Evolutionary conservation across 2,888 invertebrate genomes (phyloP).

Genomic region (Rapana venosa): DNA sequence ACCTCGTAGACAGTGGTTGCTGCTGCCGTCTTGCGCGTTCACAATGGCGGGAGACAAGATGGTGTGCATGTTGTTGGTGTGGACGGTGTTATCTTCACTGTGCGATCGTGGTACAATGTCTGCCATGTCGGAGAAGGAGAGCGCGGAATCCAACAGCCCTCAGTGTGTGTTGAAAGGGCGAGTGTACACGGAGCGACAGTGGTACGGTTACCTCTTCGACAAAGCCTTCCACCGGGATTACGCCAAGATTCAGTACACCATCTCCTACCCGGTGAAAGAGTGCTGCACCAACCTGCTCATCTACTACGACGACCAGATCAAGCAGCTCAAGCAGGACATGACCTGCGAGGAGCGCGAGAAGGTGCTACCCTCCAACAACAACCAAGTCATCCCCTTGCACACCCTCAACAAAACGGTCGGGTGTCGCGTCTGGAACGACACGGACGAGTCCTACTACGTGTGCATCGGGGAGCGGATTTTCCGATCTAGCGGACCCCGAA

Average conservation of each 20-base stretch:
- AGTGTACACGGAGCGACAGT: slow-evolving; percentile 61
- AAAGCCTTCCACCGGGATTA: slow-evolving; percentile 68
- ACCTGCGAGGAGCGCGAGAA: slow-evolving; percentile 64
- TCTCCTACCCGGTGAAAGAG: slow-evolving; percentile 69
- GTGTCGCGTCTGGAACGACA: slow-evolving; percentile 63
- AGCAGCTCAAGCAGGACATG: slow-evolving; percentile 62
- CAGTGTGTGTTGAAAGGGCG: slow-evolving; percentile 63
- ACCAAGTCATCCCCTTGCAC: slow-evolving; percentile 69
- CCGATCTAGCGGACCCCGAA: slow-evolving; percentile 65
- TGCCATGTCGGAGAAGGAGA: too few relatives aligned
- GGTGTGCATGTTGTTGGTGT: slow-evolving; percentile 33
- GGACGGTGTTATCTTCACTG: slow-evolving; percentile 2
- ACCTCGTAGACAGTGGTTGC: background rate
- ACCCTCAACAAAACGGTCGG: slow-evolving; percentile 63
- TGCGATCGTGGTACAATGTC: background rate
- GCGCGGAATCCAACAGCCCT: slow-evolving; percentile 35
- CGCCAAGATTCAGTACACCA: slow-evolving; percentile 69
- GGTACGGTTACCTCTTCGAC: slow-evolving; percentile 71
- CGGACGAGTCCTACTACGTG: slow-evolving; percentile 64
- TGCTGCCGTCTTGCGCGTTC: background rate
- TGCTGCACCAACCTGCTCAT: slow-evolving; percentile 70
- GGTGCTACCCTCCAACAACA: slow-evolving; percentile 65
- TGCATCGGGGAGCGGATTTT: slow-evolving; percentile 71
- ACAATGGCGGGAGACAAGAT: background rate
- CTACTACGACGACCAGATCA: slow-evolving; percentile 72